Evolutionary conservation across 2,113 vertebrate species (phyloP).

Genomic region (Passerina amoena): DNA sequence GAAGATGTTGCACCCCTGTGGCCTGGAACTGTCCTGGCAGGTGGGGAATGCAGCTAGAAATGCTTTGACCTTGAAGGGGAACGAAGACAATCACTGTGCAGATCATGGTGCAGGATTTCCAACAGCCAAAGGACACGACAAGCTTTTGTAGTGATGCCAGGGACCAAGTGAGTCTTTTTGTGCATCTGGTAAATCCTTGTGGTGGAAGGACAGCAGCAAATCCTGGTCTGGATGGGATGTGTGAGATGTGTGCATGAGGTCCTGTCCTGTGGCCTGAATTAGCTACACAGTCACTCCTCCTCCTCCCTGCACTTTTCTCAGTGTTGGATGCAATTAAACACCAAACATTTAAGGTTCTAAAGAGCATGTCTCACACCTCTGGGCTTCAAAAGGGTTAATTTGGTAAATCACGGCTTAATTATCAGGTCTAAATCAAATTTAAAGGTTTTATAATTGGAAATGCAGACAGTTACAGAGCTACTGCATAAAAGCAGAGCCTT

Average conservation of each 20-base stretch:
- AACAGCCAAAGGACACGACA: conserved; percentile 2
- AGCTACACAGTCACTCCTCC: background rate
- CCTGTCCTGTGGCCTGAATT: background rate
- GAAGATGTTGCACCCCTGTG: background rate
- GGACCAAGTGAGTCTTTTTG: background rate
- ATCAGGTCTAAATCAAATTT: conserved; percentile 23
- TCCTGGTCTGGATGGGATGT: background rate
- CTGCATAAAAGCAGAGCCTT: background rate
- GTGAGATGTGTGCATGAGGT: background rate
- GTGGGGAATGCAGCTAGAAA: background rate
- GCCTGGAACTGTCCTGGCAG: background rate
- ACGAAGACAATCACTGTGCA: background rate
- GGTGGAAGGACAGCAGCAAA: background rate
- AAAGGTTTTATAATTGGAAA: conserved; percentile 1
- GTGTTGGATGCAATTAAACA: background rate
- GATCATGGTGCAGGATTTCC: background rate
- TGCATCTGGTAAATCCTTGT: background rate
- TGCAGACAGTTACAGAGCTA: background rate
- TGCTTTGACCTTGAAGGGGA: background rate
- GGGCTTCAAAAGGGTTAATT: background rate
- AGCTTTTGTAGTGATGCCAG: background rate
- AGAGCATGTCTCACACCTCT: background rate
- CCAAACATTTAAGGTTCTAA: background rate
- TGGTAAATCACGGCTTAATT: background rate
- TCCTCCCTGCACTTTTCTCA: background rate